A percentile compares a stretch with the other conserved stretches of the same genome.
phyloP scores from a whole-genome alignment of 2,888 invertebrate species.

The Torymus auratus region DNA sequence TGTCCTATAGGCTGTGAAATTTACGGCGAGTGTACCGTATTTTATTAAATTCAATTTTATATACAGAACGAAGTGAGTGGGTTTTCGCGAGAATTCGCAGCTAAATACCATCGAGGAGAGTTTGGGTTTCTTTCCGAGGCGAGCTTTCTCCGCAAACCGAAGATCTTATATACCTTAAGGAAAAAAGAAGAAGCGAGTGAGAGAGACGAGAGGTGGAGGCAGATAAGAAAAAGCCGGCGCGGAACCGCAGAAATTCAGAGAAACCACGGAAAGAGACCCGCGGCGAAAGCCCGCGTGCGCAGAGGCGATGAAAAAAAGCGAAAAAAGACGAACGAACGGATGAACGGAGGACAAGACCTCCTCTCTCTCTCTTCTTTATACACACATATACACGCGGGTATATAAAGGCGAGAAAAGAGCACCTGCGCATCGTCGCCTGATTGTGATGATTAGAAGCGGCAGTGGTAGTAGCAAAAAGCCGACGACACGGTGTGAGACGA shows the following conservation, averaged over 20 bases:
- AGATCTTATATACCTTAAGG: background rate
- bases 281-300: background rate
- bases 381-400: background rate
- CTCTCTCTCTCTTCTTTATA: too few relatives aligned
- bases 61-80: too few relatives aligned
- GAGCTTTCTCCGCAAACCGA: conserved; percentile 28
- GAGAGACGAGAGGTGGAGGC: background rate
- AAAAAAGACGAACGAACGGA: background rate
- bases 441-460: too few relatives aligned
- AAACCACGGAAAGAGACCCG: conserved; percentile 21
- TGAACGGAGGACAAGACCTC: background rate
- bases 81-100: background rate
- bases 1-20: too few relatives aligned
- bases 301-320: background rate
- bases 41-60: too few relatives aligned
- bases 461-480: too few relatives aligned
- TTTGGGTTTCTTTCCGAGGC: conserved; percentile 26
- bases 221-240: conserved; percentile 12
- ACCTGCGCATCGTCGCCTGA: background rate
- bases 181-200: background rate
- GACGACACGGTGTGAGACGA: too few relatives aligned
- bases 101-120: background rate
- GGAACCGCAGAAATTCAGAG: conserved; percentile 41
- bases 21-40: too few relatives aligned
- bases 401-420: background rate